Evolutionary conservation across 2,113 vertebrate species (phyloP), one percentile per base, ranked within the genome.

Genomic region (Cromileptes altivelis): DNA sequence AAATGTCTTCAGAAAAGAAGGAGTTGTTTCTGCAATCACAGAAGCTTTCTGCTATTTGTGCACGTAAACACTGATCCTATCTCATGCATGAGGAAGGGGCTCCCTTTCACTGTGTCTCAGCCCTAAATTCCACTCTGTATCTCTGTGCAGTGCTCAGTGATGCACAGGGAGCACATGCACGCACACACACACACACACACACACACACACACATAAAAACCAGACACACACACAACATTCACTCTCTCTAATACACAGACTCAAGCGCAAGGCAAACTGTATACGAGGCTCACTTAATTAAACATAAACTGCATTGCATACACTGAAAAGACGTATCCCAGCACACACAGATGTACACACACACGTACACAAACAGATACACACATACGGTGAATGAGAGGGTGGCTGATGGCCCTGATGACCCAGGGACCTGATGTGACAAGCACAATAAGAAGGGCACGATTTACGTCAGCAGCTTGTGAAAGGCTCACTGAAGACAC

Each of bases 61-160:
- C 86, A 77, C 75, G 82, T 92, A 94, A 92, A 93, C 91, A 92
- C 77, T 87, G 92, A 92, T 93, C 68, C 78, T 92, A 94, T 94
- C 91, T 90, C 70, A 49, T 40, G 78, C 89, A 78, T 75, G 84
- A 92, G 89, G 90, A 91, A 92, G 89, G 78, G 91, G 87, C 87
- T 88, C 85, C 88, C 80, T 88, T 88, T 86, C 84, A 89, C 42
- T 40, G 76, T 0, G 79, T 82, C 87, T 82, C 87, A 78, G 88
- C 80, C 81, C 83, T 78, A 63, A 86, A 93, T 94, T 94, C 90
- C 92, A 86, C 76, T 62, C 71, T 19, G 85, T 70, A 82, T 93
- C 90, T 92, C 88, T 60, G 6, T 58, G 91, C 88, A 81, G 71
- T 50, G 84, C 81, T 90, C 88, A 79, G 83, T 58, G 84, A 91